phyloP scores from a whole-genome alignment of 2,888 invertebrate genomes.

The Acrobasis repandana region DNA sequence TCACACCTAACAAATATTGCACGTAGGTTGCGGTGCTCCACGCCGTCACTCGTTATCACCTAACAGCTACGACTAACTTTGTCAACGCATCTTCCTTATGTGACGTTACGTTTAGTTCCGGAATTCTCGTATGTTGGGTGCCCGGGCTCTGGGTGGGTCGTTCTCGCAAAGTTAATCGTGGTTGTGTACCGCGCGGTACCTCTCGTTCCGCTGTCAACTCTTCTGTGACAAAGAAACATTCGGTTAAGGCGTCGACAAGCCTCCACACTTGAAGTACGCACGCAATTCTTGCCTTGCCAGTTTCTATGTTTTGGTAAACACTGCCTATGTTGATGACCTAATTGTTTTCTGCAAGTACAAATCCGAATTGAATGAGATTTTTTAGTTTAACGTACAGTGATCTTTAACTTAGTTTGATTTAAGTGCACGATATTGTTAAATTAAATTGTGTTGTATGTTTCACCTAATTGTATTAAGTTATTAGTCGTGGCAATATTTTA shows the following conservation, averaged over 20 bases:
- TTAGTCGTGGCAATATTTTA: slow-evolving; percentile 78
- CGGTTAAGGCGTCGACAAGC: slow-evolving; percentile 45
- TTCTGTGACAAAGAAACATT: slow-evolving; percentile 75
- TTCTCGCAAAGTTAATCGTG: slow-evolving; percentile 61
- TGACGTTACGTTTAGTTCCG: slow-evolving; percentile 12
- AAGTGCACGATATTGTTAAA: slow-evolving; percentile 81
- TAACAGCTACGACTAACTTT: slow-evolving; percentile 77
- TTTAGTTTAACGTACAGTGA: slow-evolving; percentile 79
- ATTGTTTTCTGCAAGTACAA: slow-evolving; percentile 80
- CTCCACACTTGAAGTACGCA: slow-evolving; percentile 69
- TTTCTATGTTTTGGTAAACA: slow-evolving; percentile 79
- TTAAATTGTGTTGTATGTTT: slow-evolving; percentile 80
- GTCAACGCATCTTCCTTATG: slow-evolving; percentile 41
- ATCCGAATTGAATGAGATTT: slow-evolving; percentile 81
- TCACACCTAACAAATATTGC: slow-evolving; percentile 63
- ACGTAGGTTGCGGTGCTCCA: slow-evolving; percentile 54
- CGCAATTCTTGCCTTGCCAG: slow-evolving; percentile 80
- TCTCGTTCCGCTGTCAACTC: slow-evolving; percentile 74
- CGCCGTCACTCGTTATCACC: slow-evolving; percentile 47
- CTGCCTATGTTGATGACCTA: slow-evolving; percentile 73
- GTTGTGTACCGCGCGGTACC: slow-evolving; percentile 48
- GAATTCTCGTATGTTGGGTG: slow-evolving; percentile 21
- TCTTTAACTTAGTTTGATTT: slow-evolving; percentile 78
- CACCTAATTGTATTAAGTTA: slow-evolving; percentile 78
- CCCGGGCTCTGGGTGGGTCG: slow-evolving; percentile 49